Evolutionary conservation across 2,797 vertebrate genomes (phyloP).

Genomic region (Thaleichthys pacificus): DNA sequence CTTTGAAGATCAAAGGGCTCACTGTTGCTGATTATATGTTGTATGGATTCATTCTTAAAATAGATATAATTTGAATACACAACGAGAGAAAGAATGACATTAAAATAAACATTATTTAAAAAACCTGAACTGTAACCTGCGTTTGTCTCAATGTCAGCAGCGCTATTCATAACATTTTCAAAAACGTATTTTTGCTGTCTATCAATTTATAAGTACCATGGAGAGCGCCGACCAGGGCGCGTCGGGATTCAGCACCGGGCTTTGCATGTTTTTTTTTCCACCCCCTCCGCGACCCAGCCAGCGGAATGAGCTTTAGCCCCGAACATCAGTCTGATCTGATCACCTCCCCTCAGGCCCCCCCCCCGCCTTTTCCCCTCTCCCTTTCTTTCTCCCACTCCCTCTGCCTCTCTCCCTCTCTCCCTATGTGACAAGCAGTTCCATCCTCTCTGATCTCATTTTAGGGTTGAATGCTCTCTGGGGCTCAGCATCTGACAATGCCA

Average conservation of each 20-base stretch:
- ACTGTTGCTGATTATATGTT: background rate
- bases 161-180: background rate
- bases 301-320: background rate
- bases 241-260: background rate
- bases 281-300: too few relatives aligned
- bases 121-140: too few relatives aligned
- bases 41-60: background rate
- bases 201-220: constrained; percentile 21
- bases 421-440: constrained; percentile 1
- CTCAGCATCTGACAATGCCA: background rate
- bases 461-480: constrained; percentile 18
- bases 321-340: background rate
- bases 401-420: background rate
- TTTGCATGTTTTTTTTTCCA: background rate
- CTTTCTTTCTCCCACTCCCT: background rate
- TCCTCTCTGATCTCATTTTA: constrained; percentile 28
- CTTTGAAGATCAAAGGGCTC: background rate
- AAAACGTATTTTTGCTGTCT: background rate
- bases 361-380: background rate
- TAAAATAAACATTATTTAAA: too few relatives aligned
- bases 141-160: too few relatives aligned
- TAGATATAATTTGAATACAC: too few relatives aligned
- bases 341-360: background rate
- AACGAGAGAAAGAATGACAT: too few relatives aligned
- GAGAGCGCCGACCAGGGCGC: constrained; percentile 6